Evolutionary conservation across 1,140 invertebrate species (phyloP), one percentile per base, ranked within the genome.

Genomic region (Bombus confusus): DNA sequence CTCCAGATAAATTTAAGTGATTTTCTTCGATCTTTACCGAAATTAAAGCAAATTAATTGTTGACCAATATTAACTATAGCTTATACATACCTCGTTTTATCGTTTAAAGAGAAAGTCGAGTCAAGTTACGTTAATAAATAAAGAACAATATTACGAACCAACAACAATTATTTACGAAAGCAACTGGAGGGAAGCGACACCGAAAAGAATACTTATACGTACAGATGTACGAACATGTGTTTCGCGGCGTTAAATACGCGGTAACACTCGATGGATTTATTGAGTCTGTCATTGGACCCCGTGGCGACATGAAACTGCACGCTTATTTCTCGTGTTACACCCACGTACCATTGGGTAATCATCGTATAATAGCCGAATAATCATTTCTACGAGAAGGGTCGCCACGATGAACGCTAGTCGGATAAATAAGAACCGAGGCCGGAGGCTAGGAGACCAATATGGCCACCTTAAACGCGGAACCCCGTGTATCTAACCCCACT

Each of bases 281-380:
- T 93, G 88, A 83, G 89, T 93, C 92, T 94, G 93, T 94, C 93
- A 94, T 89, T 86, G 91, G 93, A 94, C 92, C 93, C 90, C 75
- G 82, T 22, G 64, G 88, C 84, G 87, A 73, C 86, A 80, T 86
- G 88, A 93, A 91, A 93, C 88, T 94, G 88, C 88, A 92, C 91
- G 88, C 91, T 93, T 93, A 92, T 93, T 94, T 93, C 93, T 94
- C 94, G 88, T 92, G 91, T 94, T 94, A 94, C 94, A 93, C 91
- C 92, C 92, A 93, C 92, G 92, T 92, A 92, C 86, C 92, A 91
- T 91, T 90, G 91, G 92, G 90, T 94, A 94, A 94, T 94, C 93
- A 93, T 93, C 91, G 93, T 93, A 93, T 94, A 94, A 94, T 94
- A 91, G 93, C 90, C 88, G 91, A 93, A 92, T 93, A 94, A 94